Conservation (phyloP, 2,797 vertebrate genomes). For the Melanotaenia nigrans region DNA sequence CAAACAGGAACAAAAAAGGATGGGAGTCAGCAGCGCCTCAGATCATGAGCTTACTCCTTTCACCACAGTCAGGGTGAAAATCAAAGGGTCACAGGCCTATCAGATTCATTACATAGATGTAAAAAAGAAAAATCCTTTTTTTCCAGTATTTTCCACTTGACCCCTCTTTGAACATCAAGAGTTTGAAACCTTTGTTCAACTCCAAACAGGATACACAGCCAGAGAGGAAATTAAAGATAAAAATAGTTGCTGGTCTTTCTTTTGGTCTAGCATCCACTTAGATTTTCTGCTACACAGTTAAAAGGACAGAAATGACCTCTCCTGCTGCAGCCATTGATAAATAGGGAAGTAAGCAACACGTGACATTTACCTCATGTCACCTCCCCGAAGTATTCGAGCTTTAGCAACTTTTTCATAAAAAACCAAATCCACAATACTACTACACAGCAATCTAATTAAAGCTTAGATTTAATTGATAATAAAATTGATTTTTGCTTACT, state of each 20-base stretch:
- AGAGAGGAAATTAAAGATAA: conserved; percentile 62
- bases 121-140: conserved; percentile 10
- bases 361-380: neutral
- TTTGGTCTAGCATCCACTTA: neutral
- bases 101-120: conserved; percentile 41
- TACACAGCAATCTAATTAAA: too few relatives aligned
- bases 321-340: conserved; percentile 41
- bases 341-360: conserved; percentile 30
- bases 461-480: too few relatives aligned
- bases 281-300: conserved; percentile 5
- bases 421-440: too few relatives aligned
- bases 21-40: too few relatives aligned
- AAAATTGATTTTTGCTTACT: too few relatives aligned
- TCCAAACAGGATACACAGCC: conserved; percentile 67
- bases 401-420: too few relatives aligned
- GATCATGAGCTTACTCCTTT: neutral
- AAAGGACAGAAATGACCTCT: conserved; percentile 23
- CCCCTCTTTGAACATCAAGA: conserved; percentile 39
- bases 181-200: conserved; percentile 38
- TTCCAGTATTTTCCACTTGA: conserved; percentile 31
- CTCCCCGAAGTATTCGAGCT: too few relatives aligned
- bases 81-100: conserved; percentile 32
- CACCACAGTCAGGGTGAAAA: neutral
- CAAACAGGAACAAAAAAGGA: too few relatives aligned
- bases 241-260: conserved; percentile 56